Conservation (phyloP, 2,888 invertebrate species). For the Myopa tessellatipennis region DNA sequence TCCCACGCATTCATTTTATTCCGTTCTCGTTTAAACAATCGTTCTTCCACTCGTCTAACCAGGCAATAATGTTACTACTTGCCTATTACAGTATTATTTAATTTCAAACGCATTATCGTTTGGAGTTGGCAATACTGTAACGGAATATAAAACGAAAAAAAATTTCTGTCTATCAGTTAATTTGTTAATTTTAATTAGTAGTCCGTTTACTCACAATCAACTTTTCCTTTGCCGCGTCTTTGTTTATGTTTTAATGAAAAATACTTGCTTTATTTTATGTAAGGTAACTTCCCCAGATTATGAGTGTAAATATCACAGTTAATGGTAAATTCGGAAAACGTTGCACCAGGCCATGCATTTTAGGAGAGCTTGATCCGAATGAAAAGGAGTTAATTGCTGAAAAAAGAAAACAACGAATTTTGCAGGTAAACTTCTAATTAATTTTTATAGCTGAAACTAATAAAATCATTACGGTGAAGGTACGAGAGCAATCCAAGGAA, state of each 20-base stretch:
- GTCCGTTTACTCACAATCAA: background rate
- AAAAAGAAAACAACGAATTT: slow-evolving; percentile 72
- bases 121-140: background rate
- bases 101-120: too few species aligned
- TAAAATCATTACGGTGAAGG: slow-evolving; percentile 63
- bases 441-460: background rate
- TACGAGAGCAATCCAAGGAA: slow-evolving; percentile 74
- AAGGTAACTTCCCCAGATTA: slow-evolving; percentile 49
- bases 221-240: background rate
- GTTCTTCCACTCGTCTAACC: too few species aligned
- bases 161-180: slow-evolving; percentile 6
- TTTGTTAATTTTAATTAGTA: slow-evolving; percentile 32
- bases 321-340: slow-evolving; percentile 71
- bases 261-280: background rate
- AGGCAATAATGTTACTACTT: too few species aligned
- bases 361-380: slow-evolving; percentile 69
- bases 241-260: slow-evolving; percentile 3
- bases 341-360: slow-evolving; percentile 61
- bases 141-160: background rate
- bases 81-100: too few species aligned
- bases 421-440: slow-evolving; percentile 70
- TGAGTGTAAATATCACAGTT: slow-evolving; percentile 75
- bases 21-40: too few species aligned
- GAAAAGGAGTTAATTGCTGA: slow-evolving; percentile 72
- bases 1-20: too few species aligned